Evolutionary conservation across 2,888 invertebrate genomes (phyloP).

Genomic region (Anaspis maculata): DNA sequence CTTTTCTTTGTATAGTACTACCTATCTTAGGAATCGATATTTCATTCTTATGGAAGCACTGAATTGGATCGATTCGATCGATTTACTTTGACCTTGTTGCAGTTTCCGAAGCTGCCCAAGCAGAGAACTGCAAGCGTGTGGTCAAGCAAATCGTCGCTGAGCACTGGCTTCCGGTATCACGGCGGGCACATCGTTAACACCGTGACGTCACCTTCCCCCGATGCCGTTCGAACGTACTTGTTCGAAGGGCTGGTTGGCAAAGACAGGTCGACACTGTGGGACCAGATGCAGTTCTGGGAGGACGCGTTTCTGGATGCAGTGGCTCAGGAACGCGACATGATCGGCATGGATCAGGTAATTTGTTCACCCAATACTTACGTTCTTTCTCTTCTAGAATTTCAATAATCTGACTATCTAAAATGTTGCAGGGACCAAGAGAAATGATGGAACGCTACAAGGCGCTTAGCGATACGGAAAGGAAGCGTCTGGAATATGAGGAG

Average conservation of each 20-base stretch:
- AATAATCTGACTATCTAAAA: too few relatives aligned
- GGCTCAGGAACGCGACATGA: conserved; percentile 94
- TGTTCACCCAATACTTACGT: conserved; percentile 4
- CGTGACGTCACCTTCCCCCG: conserved; percentile 82
- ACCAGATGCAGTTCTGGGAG: conserved; percentile 99
- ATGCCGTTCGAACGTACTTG: conserved; percentile 80
- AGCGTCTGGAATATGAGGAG: conserved; percentile 95
- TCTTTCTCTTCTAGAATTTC: too few relatives aligned
- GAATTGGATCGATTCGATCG: too few relatives aligned
- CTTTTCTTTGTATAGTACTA: too few relatives aligned
- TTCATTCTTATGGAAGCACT: too few relatives aligned
- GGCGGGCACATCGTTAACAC: conserved; percentile 79
- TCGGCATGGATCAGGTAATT: conserved; percentile 91
- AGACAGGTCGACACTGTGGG: conserved; percentile 86
- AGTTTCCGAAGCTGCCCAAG: conserved; percentile 66
- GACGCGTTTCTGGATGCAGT: conserved; percentile 98
- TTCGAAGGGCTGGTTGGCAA: conserved; percentile 82
- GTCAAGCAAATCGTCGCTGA: conserved; percentile 85
- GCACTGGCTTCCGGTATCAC: conserved; percentile 79
- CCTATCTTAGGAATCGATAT: too few relatives aligned
- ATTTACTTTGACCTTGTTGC: conserved; percentile 26
- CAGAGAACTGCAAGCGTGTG: conserved; percentile 82
- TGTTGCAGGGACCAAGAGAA: conserved; percentile 73
- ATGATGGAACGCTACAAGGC: conserved; percentile 98
- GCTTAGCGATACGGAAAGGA: conserved; percentile 84